These are phyloP conservation scores for Carabus problematicus DNA, from an alignment of 2,888 invertebrate genomes.

Conservation along the genomic window DNA sequence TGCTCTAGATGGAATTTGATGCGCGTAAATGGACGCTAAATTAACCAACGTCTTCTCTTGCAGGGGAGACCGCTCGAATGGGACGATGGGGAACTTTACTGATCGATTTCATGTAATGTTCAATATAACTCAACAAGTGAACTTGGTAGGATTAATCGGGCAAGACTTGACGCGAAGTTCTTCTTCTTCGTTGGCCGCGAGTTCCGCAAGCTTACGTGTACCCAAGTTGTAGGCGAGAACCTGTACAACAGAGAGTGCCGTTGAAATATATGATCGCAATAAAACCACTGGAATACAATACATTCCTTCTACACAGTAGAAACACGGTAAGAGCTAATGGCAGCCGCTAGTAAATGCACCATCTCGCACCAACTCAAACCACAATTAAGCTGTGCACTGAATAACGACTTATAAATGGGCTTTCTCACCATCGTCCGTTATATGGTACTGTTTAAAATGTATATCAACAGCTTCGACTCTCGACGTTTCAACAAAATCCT, in stretches of 20 bases:
- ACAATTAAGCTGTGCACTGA: slow-evolving; percentile 13
- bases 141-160: slow-evolving; percentile 18
- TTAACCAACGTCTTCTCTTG: no score
- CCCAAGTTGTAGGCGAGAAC: slow-evolving; percentile 15
- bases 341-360: not conserved
- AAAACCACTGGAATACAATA: slow-evolving; percentile 43
- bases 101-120: slow-evolving; percentile 41
- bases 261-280: slow-evolving; percentile 43
- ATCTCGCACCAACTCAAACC: slow-evolving; percentile 9
- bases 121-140: slow-evolving; percentile 43
- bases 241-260: slow-evolving; percentile 25
- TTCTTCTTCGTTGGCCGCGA: not conserved
- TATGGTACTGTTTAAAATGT: no score
- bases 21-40: no score
- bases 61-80: no score
- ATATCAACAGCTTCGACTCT: no score
- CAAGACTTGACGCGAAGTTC: slow-evolving; percentile 8
- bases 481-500: no score
- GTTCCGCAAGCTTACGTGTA: slow-evolving; percentile 1
- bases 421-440: not conserved
- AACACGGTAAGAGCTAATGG: slow-evolving; percentile 30
- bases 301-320: slow-evolving; percentile 24
- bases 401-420: slow-evolving; percentile 7
- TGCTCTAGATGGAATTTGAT: no score
- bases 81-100: not conserved